Evolutionary conservation across 2,797 vertebrate genomes (phyloP).

Genomic region (Schizopygopsis malacanthus): DNA sequence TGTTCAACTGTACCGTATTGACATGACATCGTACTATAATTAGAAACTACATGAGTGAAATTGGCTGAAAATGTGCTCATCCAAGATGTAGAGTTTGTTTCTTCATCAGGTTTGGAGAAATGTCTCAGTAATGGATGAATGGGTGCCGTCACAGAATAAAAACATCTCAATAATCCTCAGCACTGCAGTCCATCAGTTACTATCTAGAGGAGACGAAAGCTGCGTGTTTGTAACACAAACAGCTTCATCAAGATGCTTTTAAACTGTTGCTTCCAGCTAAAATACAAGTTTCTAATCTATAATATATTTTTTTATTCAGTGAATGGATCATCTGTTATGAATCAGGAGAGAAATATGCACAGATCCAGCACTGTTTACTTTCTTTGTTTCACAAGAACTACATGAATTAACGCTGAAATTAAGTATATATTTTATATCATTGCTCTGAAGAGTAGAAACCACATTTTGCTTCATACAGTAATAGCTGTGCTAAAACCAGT

Average conservation of each 20-base stretch:
- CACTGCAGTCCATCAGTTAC: not conserved
- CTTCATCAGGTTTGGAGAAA: not conserved
- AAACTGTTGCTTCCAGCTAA: no score
- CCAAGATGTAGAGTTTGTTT: not conserved
- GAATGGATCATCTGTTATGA: not conserved
- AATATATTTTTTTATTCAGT: not conserved
- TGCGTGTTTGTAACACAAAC: not conserved
- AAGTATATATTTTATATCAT: not conserved
- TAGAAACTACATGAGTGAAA: no score
- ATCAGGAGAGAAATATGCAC: not conserved
- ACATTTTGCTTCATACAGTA: not conserved
- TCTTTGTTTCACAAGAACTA: not conserved
- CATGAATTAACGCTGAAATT: not conserved
- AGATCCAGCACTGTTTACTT: not conserved
- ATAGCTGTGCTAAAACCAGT: constrained; percentile 4
- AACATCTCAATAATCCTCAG: not conserved
- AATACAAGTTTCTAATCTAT: not conserved
- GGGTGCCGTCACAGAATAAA: not conserved
- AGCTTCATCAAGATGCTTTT: no score
- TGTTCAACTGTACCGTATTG: no score
- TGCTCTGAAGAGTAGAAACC: not conserved
- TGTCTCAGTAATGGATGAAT: not conserved
- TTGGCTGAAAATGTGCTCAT: not conserved
- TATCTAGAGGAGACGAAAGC: no score
- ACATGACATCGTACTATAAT: no score